phyloP scores from a whole-genome alignment of 1,140 invertebrate genomes.

The Psilanteris sp. region DNA sequence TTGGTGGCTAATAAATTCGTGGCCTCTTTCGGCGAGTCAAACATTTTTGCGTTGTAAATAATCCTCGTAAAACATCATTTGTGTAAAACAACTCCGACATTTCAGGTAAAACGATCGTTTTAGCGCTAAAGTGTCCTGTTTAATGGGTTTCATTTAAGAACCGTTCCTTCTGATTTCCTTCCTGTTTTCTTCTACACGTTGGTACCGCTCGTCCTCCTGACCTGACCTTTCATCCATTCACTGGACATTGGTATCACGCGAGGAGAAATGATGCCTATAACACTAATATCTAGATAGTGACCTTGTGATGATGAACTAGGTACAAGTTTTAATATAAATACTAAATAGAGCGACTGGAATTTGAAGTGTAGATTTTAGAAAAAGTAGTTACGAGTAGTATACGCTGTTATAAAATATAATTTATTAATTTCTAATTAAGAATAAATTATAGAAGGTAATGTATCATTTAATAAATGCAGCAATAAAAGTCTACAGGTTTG shows the following conservation, averaged over 20 bases:
- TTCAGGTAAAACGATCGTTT: conserved; percentile 40
- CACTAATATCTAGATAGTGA: conserved; percentile 2
- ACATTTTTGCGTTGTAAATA: conserved; percentile 20
- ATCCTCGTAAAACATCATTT: conserved; percentile 27
- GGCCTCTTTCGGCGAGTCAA: conserved; percentile 12
- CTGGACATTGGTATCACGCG: conserved; percentile 31
- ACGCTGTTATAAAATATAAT: too few relatives aligned
- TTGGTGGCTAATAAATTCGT: conserved; percentile 5
- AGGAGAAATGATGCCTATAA: conserved; percentile 23
- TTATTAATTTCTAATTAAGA: too few relatives aligned
- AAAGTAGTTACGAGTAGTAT: too few relatives aligned
- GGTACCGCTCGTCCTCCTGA: conserved; percentile 64
- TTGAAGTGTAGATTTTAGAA: too few relatives aligned
- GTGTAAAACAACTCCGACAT: conserved; percentile 23
- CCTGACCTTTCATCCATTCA: conserved; percentile 59
- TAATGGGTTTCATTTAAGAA: conserved; percentile 67
- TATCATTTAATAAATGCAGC: too few relatives aligned
- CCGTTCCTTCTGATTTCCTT: conserved; percentile 62
- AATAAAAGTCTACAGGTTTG: too few relatives aligned
- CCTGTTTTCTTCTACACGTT: conserved; percentile 45
- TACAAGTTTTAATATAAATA: too few relatives aligned
- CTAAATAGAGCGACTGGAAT: neutral
- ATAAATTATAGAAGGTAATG: too few relatives aligned
- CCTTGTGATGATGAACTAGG: neutral
- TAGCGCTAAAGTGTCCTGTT: conserved; percentile 27